Percentiles rank a stretch among this genome's conserved stretches.
phyloP scores from a whole-genome alignment of 2,888 invertebrate species.

The Harpagoxenus sublaevis region DNA sequence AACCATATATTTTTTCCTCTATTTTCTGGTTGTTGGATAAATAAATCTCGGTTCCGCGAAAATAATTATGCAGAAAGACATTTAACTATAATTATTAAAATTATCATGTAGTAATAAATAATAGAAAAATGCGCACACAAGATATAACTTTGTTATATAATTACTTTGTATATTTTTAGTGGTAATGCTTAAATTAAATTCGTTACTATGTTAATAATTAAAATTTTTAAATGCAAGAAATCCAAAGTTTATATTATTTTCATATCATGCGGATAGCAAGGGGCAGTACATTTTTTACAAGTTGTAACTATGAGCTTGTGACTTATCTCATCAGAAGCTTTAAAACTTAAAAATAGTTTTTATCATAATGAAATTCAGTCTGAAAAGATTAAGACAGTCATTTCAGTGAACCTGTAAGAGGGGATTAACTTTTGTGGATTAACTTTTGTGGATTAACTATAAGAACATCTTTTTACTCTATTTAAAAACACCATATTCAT shows the following conservation, averaged over 20 bases:
- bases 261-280: neutral
- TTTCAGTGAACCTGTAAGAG: neutral
- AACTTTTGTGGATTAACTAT: neutral
- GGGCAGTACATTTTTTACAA: neutral
- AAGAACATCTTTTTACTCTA: neutral
- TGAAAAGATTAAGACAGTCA: constrained; percentile 7
- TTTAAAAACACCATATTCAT: constrained; percentile 6
- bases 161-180: neutral
- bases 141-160: neutral
- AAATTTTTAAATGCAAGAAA: neutral
- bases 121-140: neutral
- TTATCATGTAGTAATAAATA: neutral
- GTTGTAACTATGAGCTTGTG: neutral
- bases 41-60: neutral
- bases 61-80: neutral
- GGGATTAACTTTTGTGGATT: constrained; percentile 9
- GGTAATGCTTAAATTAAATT: neutral
- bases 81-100: neutral
- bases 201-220: neutral
- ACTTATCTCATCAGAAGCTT: neutral
- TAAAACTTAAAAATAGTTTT: constrained; percentile 29
- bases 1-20: neutral
- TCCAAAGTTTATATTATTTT: neutral
- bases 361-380: constrained; percentile 15
- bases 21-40: neutral